Evolutionary conservation across 2,888 invertebrate genomes (phyloP), one percentile per base, ranked within the genome.

Genomic region (Emmelina monodactyla): DNA sequence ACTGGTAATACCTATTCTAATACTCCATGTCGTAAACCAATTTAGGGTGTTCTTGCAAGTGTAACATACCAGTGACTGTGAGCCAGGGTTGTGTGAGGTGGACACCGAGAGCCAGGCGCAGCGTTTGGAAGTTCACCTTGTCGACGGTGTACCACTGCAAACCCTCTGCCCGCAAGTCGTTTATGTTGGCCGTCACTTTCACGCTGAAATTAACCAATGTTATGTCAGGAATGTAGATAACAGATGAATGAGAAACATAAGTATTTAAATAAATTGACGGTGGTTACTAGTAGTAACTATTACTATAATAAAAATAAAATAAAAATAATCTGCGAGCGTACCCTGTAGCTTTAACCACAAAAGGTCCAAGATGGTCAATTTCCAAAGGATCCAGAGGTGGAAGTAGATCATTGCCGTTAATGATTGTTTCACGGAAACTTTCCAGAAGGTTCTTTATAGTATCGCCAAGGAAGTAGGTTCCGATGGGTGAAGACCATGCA

Each of bases 401-500:
- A n/a, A n/a, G n/a, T n/a, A n/a, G n/a, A n/a, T n/a, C n/a, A 0
- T 53, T 62, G n/a, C 67, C 67, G 34, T 62, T 50, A 33, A 63
- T 47, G 2, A 68, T 45, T 2, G 56, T 39, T 28, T 60, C 50
- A 33, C 68, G 55, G 35, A 61, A 54, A 3, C 37, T 35, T 28
- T 69, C 59, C 11, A 67, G 32, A 4, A 47, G 1, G 1, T 46
- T 31, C 13, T 15, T 19, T 30, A 65, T 56, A 3, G 43, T 29
- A 2, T 50, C 49, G 10, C 45, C 47, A 28, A 63, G 44, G 0
- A 54, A 0, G 32, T 35, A 53, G 13, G 60, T 25, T 10, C 11
- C n/a, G 3, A n/a, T 9, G 3, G 11, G 3, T 7, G 9, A 9
- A 25, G 25, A 25, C 9, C n/a, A n/a, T 11, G n/a, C n/a, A n/a